These are phyloP conservation scores for Collichthys lucidus DNA, from an alignment of 2,113 vertebrate genomes.

Conservation along the genomic window DNA sequence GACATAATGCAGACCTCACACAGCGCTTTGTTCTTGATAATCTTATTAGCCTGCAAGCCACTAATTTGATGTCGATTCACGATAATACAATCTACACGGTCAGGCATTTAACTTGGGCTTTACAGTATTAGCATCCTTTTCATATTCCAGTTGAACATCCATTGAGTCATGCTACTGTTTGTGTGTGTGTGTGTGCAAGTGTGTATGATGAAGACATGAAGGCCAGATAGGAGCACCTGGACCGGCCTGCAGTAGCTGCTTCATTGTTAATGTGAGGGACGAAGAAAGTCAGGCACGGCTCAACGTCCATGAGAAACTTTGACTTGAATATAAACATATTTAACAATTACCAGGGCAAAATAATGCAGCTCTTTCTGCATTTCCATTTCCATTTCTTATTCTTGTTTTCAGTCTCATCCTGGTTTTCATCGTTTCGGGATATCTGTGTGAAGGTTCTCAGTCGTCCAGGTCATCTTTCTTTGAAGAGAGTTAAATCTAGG, in stretches of 20 bases:
- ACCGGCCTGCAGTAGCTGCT: background rate
- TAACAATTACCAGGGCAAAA: background rate
- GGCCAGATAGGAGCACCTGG: conserved; percentile 17
- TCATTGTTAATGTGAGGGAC: background rate
- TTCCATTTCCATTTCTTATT: background rate
- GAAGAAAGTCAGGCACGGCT: background rate
- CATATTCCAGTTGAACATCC: conserved; percentile 19
- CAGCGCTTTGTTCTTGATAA: conserved; percentile 43
- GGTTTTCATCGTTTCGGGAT: background rate
- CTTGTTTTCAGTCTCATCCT: background rate
- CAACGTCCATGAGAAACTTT: background rate
- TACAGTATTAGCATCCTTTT: conserved; percentile 14
- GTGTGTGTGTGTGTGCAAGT: background rate
- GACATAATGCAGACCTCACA: conserved; percentile 41
- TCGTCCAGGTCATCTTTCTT: no score
- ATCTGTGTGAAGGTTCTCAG: no score
- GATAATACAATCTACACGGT: conserved; percentile 30
- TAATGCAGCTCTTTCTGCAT: background rate
- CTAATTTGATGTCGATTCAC: conserved; percentile 55
- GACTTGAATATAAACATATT: background rate
- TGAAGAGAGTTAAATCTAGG: no score
- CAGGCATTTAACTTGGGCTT: conserved; percentile 28
- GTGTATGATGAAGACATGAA: background rate
- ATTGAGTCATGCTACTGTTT: conserved; percentile 11
- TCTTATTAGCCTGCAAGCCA: conserved; percentile 37